These are phyloP conservation scores for Scortum barcoo DNA, from an alignment of 2,113 vertebrate genomes.

Conservation along the genomic window DNA sequence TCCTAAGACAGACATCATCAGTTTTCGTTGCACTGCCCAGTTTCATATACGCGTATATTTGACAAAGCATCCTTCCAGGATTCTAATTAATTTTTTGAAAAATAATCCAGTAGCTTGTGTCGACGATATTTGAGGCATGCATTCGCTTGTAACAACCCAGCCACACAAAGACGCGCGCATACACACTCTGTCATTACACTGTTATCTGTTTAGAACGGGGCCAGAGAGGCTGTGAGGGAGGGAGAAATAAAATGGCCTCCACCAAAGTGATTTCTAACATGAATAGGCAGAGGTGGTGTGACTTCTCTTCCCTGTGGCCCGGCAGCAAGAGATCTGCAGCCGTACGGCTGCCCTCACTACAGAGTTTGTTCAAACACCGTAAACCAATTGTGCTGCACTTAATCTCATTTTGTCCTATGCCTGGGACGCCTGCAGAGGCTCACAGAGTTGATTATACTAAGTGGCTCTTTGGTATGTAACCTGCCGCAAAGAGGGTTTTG, in stretches of 20 bases:
- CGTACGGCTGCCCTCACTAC: neutral
- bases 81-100: slow-evolving; percentile 37
- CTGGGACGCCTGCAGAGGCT: neutral
- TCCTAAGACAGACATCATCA: neutral
- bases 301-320: slow-evolving; percentile 16
- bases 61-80: slow-evolving; percentile 19
- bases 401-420: slow-evolving; percentile 10
- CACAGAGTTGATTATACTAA: slow-evolving; percentile 9
- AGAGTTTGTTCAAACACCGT: slow-evolving; percentile 26
- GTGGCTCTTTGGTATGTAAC: neutral
- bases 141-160: neutral
- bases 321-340: neutral
- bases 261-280: slow-evolving; percentile 4
- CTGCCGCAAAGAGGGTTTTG: neutral
- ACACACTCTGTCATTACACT: too few species aligned
- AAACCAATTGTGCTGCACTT: slow-evolving; percentile 12
- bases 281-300: slow-evolving; percentile 39
- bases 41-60: slow-evolving; percentile 20
- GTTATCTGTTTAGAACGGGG: neutral
- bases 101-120: slow-evolving; percentile 24
- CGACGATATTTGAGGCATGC: neutral
- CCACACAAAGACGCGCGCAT: slow-evolving; percentile 10
- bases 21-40: neutral
- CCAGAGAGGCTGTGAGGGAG: neutral
- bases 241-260: neutral